A percentile compares a stretch with the other conserved stretches of the same genome.
Conservation (phyloP, 2,888 invertebrate genomes). For the Ormyrus thymus region DNA sequence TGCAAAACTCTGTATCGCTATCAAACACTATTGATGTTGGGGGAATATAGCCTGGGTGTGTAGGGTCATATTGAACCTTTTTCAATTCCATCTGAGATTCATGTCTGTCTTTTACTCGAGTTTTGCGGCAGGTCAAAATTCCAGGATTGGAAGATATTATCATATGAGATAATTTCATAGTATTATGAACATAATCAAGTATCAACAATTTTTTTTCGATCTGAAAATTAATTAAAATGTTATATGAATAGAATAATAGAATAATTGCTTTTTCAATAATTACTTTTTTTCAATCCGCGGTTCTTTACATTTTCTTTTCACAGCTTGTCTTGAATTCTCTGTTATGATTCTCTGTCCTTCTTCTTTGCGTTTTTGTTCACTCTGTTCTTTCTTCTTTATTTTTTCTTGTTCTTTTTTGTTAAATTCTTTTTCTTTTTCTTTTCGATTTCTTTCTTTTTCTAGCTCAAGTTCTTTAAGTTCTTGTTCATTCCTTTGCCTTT, state of each 20-base stretch:
- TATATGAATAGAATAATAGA: constrained; percentile 41
- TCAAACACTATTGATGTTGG: constrained; percentile 81
- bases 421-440: too few relatives aligned
- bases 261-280: constrained; percentile 7
- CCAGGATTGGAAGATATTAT: constrained; percentile 81
- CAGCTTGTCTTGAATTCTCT: too few relatives aligned
- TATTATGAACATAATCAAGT: constrained; percentile 86
- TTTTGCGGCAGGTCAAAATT: constrained; percentile 81
- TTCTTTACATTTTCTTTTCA: too few relatives aligned
- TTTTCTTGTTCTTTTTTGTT: too few relatives aligned
- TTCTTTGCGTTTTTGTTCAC: too few relatives aligned
- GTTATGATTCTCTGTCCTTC: too few relatives aligned
- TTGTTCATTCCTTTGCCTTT: too few relatives aligned
- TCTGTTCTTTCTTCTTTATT: too few relatives aligned
- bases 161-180: constrained; percentile 86
- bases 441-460: too few relatives aligned
- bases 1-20: constrained; percentile 87
- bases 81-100: constrained; percentile 85
- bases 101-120: constrained; percentile 85
- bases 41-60: constrained; percentile 87
- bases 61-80: constrained; percentile 88
- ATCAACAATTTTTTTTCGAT: constrained; percentile 78
- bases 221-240: constrained; percentile 77
- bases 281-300: too few relatives aligned
- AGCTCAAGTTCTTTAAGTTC: too few relatives aligned